A percentile compares a stretch with the other conserved stretches of the same genome.
Conservation (phyloP, 2,888 invertebrate genomes). For the Lasioglossum villosulum region DNA sequence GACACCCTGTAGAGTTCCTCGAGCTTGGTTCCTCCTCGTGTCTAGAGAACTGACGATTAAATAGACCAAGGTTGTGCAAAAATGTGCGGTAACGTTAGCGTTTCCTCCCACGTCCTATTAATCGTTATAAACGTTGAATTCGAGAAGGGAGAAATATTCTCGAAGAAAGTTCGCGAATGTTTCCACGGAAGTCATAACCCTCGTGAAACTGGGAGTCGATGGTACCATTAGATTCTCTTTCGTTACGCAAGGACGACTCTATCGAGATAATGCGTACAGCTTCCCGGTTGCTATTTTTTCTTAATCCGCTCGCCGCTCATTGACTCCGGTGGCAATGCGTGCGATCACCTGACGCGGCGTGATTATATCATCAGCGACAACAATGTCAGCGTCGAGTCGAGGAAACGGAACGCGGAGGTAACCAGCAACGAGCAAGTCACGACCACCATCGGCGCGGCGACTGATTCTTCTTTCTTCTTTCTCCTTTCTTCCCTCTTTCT, state of each 20-base stretch:
- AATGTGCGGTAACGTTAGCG: neutral
- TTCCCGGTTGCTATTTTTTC: neutral
- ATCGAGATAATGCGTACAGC: neutral
- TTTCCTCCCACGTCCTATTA: neutral
- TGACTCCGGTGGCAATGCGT: neutral
- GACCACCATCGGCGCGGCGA: constrained; percentile 1
- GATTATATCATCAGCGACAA: constrained; percentile 31
- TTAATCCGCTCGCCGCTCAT: neutral
- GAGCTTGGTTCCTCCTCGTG: neutral
- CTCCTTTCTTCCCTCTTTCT: neutral
- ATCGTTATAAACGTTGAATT: neutral
- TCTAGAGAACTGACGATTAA: neutral
- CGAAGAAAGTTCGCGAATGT: neutral
- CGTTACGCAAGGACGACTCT: neutral
- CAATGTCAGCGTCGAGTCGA: constrained; percentile 19
- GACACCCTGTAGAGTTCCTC: too few species aligned
- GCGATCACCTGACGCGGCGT: neutral
- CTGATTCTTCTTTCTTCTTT: neutral
- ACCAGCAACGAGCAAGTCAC: neutral
- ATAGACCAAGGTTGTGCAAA: neutral
- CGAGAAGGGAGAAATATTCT: neutral
- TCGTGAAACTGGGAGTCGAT: neutral
- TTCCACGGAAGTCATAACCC: neutral
- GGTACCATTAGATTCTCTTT: neutral
- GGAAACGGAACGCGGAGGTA: constrained; percentile 7